Evolutionary conservation across 1,140 invertebrate genomes (phyloP), one percentile per base, ranked within the genome.

Genomic region (Conopomorpha cramerella): DNA sequence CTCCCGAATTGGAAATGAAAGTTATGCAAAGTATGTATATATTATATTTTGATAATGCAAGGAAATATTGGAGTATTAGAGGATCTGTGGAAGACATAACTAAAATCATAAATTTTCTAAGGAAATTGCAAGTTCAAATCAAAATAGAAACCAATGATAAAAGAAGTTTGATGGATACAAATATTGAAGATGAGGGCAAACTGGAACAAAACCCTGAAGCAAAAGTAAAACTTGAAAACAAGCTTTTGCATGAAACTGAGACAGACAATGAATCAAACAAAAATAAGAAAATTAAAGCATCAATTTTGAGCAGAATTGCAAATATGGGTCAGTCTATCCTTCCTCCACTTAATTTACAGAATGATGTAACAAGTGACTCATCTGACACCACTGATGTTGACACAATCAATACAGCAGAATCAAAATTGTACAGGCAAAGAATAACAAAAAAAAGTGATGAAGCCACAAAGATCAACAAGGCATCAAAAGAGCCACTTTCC

Each of bases 241-340:
- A n/a, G n/a, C n/a, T n/a, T n/a, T n/a, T n/a, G n/a, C n/a, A n/a
- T n/a, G n/a, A n/a, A n/a, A n/a, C n/a, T n/a, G n/a, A n/a, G n/a
- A n/a, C n/a, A 38, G 62, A 44, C 39, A 71, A 53, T 55, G 59
- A 65, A 36, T 68, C 58, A 39, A 66, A 71, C 40, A n/a, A n/a
- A 19, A 63, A 62, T 38, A 58, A 39, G 45, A 67, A 50, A 53
- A 63, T 53, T 28, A 74, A 70, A 50, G 36, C 53, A 34, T 61
- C 59, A 13, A 64, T 74, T 35, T 46, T 74, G 29, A 61, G 58
- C 43, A 59, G 66, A 49, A 71, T 74, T 61, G 66, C 70, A 30
- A 61, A 44, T 35, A 65, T 74, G 55, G 66, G 70, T 14, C 70
- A 71, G 11, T 67, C 70, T 29, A 57, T 74, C 8, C 38, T 74